phyloP scores from a whole-genome alignment of 2,797 vertebrate genomes.

The Lophura swinhoii region DNA sequence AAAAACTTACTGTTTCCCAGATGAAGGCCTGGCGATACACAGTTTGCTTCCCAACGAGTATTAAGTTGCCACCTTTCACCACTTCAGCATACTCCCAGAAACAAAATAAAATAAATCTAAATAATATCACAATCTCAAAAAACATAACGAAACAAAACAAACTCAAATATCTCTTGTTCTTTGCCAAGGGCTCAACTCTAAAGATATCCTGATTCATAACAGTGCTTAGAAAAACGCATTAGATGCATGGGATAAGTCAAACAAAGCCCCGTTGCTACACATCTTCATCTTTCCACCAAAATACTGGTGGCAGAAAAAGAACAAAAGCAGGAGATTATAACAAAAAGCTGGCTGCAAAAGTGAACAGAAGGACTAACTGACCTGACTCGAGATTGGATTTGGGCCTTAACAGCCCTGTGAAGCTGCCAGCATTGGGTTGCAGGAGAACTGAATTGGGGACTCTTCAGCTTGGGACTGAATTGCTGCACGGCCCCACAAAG shows the following conservation, averaged over 20 bases:
- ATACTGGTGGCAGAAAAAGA: neutral
- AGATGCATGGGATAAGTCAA: neutral
- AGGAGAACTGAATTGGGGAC: neutral
- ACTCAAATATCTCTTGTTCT: neutral
- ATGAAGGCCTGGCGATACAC: neutral
- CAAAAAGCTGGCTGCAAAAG: constrained; percentile 4
- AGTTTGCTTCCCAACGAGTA: neutral
- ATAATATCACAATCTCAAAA: neutral
- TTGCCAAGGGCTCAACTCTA: neutral
- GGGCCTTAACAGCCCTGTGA: neutral
- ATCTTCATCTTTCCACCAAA: constrained; percentile 5
- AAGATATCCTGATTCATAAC: neutral
- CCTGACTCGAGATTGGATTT: constrained; percentile 13
- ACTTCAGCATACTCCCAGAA: neutral
- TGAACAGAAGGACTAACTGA: constrained; percentile 53
- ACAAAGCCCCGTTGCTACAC: neutral
- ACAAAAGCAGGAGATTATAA: neutral
- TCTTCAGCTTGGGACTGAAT: neutral
- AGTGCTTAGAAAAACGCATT: neutral
- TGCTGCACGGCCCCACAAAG: neutral
- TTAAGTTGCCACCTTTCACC: neutral
- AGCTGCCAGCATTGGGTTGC: neutral
- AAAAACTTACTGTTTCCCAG: neutral
- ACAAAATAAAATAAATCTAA: neutral
- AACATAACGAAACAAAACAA: too few relatives aligned